Base-by-base conservation (phyloP, 2,888 invertebrate species). In the Trichopria drosophilae region DNA sequence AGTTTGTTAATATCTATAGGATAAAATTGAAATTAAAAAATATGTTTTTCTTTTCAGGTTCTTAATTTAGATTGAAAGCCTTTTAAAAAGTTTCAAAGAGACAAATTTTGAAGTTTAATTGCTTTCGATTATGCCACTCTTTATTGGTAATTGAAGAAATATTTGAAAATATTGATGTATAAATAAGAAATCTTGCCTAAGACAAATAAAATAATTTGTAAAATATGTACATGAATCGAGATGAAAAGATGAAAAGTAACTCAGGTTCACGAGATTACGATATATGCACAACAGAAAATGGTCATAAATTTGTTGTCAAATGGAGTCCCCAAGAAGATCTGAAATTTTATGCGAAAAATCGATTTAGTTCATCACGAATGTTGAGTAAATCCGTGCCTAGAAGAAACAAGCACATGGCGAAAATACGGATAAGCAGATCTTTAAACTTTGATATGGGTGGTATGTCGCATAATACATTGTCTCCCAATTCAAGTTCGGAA, bases 391-490 rank as follows among this genome's bases (percentile, higher is more conserved):
- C 69, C 1, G 58, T 66, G 10, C 66, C 67, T 7, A 52, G 64
- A 28, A 59, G 62, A 37, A 68, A 53, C 34, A 64, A 55, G 44
- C 51, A 47, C 39, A 41, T 67, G 5, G 39, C 59, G 15, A 59
- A 45, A n/a, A 67, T 63, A 16, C 64, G 55, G 43, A 66, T 67
- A 43, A 70, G 61, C 32, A 61, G 67, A 51, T 68, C 71, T 1
- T 56, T 71, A 20, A 67, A 68, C 49, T 67, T 67, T 37, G 71
- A 71, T 31, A 32, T 55, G 10, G 59, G 58, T 1, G 36, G 41
- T 28, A 23, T 24, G n/a, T 52, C 51, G 4, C 56, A 45, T 29
- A 52, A 62, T 31, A 48, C 51, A 29, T 53, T 50, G 12, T 64
- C 65, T 0, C 62, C 66, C 5, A 64, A 59, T 43, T 60, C 67